phyloP scores from a whole-genome alignment of 2,113 vertebrate genomes.

The Microcebus ravelobensis region DNA sequence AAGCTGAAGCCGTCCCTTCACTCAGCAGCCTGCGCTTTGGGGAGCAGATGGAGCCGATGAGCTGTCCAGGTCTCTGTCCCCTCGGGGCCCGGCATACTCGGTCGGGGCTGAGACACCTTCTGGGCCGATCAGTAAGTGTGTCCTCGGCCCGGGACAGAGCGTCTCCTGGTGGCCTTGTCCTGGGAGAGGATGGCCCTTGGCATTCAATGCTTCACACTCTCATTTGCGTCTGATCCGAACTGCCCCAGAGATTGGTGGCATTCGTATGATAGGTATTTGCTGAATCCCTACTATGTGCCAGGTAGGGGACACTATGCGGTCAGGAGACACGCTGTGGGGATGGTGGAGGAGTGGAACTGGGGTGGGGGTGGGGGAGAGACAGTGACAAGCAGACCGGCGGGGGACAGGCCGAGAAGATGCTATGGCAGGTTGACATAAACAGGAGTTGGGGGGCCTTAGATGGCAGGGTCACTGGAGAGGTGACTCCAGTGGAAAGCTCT shows the following conservation, averaged over 20 bases:
- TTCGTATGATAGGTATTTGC: rapidly evolving
- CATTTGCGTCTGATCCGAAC: neutral
- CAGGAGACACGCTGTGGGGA: neutral
- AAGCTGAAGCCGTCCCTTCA: neutral
- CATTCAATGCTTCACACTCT: rapidly evolving
- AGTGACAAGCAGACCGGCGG: rapidly evolving
- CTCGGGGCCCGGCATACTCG: rapidly evolving
- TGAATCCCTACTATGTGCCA: neutral
- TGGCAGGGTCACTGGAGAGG: neutral
- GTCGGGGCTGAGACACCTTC: neutral
- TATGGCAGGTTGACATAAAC: rapidly evolving
- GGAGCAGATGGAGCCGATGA: neutral
- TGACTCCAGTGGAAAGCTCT: rapidly evolving
- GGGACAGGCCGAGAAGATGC: neutral
- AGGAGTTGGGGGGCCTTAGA: no score
- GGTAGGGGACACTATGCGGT: neutral
- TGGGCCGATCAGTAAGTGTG: rapidly evolving
- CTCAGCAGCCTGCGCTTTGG: neutral
- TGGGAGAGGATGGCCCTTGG: neutral
- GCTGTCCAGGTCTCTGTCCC: neutral
- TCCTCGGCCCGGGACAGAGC: rapidly evolving
- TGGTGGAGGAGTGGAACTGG: neutral
- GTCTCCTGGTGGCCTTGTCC: neutral
- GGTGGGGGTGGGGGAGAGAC: neutral
- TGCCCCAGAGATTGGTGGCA: neutral